Conservation (phyloP, 2,888 invertebrate species). For the Thelaira solivaga region DNA sequence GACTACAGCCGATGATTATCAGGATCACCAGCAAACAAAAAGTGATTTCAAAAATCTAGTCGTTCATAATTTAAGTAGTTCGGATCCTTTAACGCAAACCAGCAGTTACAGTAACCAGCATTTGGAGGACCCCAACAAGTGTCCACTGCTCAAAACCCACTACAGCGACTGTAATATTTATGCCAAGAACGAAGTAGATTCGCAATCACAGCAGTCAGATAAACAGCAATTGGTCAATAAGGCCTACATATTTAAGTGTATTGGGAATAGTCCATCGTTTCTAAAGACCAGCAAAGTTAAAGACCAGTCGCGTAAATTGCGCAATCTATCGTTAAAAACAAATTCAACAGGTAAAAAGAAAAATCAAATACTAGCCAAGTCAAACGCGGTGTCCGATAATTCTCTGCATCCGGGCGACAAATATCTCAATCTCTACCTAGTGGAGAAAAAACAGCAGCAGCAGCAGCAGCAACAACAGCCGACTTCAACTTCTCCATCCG, state of each 20-base stretch:
- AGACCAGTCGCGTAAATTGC: constrained; percentile 75
- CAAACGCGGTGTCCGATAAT: constrained; percentile 76
- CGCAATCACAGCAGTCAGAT: constrained; percentile 69
- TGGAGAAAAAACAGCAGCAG: constrained; percentile 73
- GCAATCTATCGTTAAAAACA: constrained; percentile 75
- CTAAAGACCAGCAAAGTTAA: constrained; percentile 76
- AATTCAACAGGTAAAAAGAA: constrained; percentile 74
- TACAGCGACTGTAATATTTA: constrained; percentile 75
- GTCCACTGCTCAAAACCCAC: constrained; percentile 72
- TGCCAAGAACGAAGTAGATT: constrained; percentile 70
- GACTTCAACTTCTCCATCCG: constrained; percentile 64
- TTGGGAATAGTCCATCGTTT: constrained; percentile 76
- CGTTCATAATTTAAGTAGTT: constrained; percentile 70
- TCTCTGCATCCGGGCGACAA: constrained; percentile 76
- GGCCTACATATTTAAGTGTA: constrained; percentile 77
- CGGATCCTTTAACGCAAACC: constrained; percentile 69
- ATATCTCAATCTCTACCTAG: constrained; percentile 75
- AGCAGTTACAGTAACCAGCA: constrained; percentile 60
- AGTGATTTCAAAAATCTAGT: constrained; percentile 65
- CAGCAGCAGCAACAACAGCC: constrained; percentile 61
- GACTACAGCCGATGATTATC: constrained; percentile 59
- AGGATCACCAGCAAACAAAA: constrained; percentile 49
- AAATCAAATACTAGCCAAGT: constrained; percentile 74
- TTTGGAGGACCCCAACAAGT: constrained; percentile 39
- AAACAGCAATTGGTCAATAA: constrained; percentile 75